A percentile compares a stretch with the other conserved stretches of the same genome.
phyloP scores from a whole-genome alignment of 2,888 invertebrate species.

The Parthenolecanium corni region DNA sequence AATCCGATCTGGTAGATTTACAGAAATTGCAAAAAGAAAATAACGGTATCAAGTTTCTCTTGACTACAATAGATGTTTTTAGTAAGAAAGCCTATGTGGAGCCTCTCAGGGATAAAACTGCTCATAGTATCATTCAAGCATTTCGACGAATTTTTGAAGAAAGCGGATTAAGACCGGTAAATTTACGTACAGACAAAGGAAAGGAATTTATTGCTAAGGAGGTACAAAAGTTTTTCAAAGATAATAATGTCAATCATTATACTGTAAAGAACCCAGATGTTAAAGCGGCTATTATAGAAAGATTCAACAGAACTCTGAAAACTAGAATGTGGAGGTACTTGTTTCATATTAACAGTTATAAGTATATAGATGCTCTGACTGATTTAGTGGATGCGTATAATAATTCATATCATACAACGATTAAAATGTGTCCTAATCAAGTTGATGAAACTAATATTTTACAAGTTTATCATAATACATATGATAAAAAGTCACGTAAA shows the following conservation, averaged over 20 bases:
- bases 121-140: no score
- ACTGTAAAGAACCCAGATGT: constrained; percentile 34
- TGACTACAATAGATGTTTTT: not conserved
- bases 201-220: constrained; percentile 31
- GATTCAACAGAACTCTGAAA: constrained; percentile 36
- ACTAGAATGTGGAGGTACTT: constrained; percentile 35
- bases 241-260: constrained; percentile 30
- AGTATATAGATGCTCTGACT: constrained; percentile 34
- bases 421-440: constrained; percentile 32
- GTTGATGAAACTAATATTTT: constrained; percentile 26
- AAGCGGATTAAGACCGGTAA: not conserved
- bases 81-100: not conserved
- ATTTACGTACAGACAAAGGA: constrained; percentile 32
- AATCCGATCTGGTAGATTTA: not conserved
- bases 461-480: constrained; percentile 21
- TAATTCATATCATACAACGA: constrained; percentile 31
- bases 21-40: not conserved
- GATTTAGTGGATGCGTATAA: constrained; percentile 34
- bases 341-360: constrained; percentile 32
- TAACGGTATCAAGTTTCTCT: not conserved
- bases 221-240: constrained; percentile 12
- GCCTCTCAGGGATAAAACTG: not conserved
- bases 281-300: constrained; percentile 36
- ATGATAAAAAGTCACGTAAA: constrained; percentile 13
- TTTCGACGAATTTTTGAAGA: not conserved